These are phyloP conservation scores for Moxostoma hubbsi DNA, from an alignment of 2,797 vertebrate genomes.

Conservation along the genomic window DNA sequence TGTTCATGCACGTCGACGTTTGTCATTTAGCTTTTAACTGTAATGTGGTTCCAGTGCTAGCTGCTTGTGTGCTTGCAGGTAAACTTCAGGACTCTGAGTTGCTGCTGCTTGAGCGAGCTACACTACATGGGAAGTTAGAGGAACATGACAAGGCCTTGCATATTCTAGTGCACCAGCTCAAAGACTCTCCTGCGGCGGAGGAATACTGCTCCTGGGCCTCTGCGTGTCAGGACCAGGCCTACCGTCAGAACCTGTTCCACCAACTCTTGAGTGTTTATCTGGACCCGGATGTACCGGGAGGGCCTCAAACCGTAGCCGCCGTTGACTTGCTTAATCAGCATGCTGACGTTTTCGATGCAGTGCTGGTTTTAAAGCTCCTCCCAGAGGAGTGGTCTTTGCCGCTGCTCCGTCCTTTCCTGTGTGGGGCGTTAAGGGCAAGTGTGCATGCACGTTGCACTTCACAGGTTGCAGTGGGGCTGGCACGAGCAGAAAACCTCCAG, in stretches of 20 bases:
- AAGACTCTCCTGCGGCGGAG: constrained; percentile 86
- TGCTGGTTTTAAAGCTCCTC: constrained; percentile 81
- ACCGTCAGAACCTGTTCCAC: constrained; percentile 86
- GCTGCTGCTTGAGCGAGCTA: constrained; percentile 89
- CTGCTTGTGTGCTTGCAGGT: constrained; percentile 70
- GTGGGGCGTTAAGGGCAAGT: constrained; percentile 85
- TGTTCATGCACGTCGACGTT: neutral
- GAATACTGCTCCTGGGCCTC: constrained; percentile 92
- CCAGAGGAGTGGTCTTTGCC: constrained; percentile 94
- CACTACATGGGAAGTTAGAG: constrained; percentile 92
- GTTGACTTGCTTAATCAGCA: constrained; percentile 92
- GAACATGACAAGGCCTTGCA: constrained; percentile 90
- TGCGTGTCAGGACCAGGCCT: constrained; percentile 70
- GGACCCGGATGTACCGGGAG: constrained; percentile 59
- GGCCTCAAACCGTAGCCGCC: constrained; percentile 76
- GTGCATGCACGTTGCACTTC: constrained; percentile 86
- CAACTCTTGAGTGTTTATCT: constrained; percentile 87
- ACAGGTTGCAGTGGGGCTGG: constrained; percentile 85
- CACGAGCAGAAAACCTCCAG: constrained; percentile 88
- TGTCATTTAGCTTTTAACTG: no score
- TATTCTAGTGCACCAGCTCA: constrained; percentile 89
- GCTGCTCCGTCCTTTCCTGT: constrained; percentile 89
- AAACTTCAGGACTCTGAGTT: constrained; percentile 82
- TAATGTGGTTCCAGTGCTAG: neutral
- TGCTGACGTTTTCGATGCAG: constrained; percentile 84